These are phyloP conservation scores for Excalfactoria chinensis DNA, from an alignment of 2,113 vertebrate genomes.

Conservation along the genomic window DNA sequence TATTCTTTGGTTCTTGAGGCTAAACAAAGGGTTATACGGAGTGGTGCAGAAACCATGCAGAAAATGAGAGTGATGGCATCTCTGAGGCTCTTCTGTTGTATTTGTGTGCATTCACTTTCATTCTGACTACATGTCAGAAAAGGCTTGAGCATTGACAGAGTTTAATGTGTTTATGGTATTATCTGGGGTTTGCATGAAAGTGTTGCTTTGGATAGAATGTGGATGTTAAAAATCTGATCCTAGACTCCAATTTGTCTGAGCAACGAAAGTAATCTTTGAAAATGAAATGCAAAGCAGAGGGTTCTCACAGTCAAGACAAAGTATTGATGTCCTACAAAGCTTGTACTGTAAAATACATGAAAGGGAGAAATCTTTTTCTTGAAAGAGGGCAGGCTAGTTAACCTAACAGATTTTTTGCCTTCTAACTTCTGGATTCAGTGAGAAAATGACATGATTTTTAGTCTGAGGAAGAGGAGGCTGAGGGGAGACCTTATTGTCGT, in stretches of 20 bases:
- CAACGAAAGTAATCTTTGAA: neutral
- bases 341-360: neutral
- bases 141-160: neutral
- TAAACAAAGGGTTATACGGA: neutral
- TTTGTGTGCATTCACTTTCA: rapidly evolving
- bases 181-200: neutral
- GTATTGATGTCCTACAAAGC: neutral
- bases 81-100: neutral
- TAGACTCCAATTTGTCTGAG: neutral
- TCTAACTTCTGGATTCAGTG: neutral
- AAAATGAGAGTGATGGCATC: neutral
- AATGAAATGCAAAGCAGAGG: neutral
- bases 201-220: neutral
- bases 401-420: neutral
- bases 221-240: neutral
- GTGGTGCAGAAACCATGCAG: neutral
- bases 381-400: neutral
- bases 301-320: neutral
- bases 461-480: too few relatives aligned
- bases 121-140: neutral
- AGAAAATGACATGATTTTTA: constrained; percentile 28
- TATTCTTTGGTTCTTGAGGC: neutral
- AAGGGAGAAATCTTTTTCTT: neutral
- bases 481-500: too few relatives aligned
- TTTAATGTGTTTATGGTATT: neutral